These are phyloP conservation scores for Orthosia gracilis DNA, from an alignment of 2,888 invertebrate genomes.

Conservation along the genomic window DNA sequence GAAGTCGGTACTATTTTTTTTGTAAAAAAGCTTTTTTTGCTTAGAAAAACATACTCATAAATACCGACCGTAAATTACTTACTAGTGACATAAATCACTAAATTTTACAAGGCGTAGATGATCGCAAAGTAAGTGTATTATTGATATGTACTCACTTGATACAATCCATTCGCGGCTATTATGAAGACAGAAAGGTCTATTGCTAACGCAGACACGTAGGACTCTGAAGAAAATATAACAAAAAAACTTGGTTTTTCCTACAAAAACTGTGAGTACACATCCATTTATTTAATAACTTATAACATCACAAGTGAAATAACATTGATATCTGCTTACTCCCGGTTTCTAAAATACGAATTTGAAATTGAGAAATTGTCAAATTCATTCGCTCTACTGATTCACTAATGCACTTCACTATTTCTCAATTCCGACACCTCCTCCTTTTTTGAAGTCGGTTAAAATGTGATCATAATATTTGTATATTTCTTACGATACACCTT, in stretches of 20 bases:
- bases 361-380: neutral
- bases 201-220: constrained; percentile 7
- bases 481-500: constrained; percentile 1
- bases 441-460: no score
- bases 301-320: neutral
- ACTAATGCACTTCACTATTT: neutral
- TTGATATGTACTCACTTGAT: neutral
- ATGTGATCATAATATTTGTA: neutral
- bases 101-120: neutral
- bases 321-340: neutral
- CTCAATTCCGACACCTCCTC: neutral
- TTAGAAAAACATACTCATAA: neutral
- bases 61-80: neutral
- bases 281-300: neutral
- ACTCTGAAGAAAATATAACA: neutral
- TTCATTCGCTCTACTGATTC: neutral
- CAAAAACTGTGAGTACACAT: neutral
- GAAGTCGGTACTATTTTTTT: no score
- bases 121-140: neutral
- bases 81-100: neutral
- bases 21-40: no score
- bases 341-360: neutral
- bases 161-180: neutral
- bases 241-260: neutral
- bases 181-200: neutral